Percentiles rank a stretch among this genome's conserved stretches.
Evolutionary conservation across 2,888 invertebrate genomes (phyloP).

Genomic region (Drosophila kuntzei): DNA sequence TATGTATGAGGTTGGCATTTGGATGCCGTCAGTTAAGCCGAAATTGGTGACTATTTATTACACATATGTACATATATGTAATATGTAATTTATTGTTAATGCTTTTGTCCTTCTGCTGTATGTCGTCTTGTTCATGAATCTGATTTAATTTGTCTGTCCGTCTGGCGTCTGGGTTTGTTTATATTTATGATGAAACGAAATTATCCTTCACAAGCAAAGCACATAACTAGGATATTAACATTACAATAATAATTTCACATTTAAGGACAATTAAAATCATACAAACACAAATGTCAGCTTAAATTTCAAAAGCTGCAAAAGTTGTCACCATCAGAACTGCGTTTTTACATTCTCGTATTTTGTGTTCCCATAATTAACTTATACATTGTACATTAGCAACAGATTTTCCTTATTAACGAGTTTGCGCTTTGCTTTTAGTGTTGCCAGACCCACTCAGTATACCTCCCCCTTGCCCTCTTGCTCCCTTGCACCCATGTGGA

Average conservation of each 20-base stretch:
- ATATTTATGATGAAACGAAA: conserved; percentile 57
- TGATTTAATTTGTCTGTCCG: conserved; percentile 20
- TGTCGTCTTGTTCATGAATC: conserved; percentile 12
- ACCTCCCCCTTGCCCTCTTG: conserved; percentile 8
- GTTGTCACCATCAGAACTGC: conserved; percentile 56
- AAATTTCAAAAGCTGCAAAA: conserved; percentile 59
- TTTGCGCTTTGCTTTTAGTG: conserved; percentile 55
- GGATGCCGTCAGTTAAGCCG: neutral
- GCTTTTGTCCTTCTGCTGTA: conserved; percentile 3
- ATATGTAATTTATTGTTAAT: conserved; percentile 54
- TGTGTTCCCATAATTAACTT: conserved; percentile 73
- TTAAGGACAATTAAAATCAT: conserved; percentile 1
- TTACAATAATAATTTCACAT: conserved; percentile 16
- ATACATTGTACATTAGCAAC: conserved; percentile 78
- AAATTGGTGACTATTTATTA: conserved; percentile 51
- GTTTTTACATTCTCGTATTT: conserved; percentile 64
- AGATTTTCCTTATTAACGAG: conserved; percentile 79
- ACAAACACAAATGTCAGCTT: conserved; percentile 33
- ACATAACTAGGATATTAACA: conserved; percentile 38
- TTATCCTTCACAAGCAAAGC: conserved; percentile 51
- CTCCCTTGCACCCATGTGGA: neutral
- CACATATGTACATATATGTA: conserved; percentile 51
- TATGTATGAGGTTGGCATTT: conserved; percentile 18
- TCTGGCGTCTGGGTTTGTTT: conserved; percentile 41
- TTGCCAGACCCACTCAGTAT: conserved; percentile 35